These are phyloP conservation scores for Bucorvus abyssinicus DNA, from an alignment of 2,797 vertebrate genomes.

Conservation along the genomic window DNA sequence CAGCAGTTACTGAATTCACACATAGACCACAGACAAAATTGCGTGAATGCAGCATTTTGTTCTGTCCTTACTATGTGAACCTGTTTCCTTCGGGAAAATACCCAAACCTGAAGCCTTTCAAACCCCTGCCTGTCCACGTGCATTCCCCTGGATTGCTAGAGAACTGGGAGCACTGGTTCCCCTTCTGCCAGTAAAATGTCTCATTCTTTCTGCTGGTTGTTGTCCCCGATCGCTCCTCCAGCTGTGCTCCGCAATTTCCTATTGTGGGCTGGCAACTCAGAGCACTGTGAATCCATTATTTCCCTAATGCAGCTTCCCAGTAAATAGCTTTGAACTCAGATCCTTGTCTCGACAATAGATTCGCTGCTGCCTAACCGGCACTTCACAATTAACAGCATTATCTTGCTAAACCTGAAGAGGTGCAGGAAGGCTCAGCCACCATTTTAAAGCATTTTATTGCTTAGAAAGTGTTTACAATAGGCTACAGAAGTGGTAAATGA, in stretches of 20 bases:
- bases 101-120: not conserved
- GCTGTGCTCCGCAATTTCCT: not conserved
- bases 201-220: not conserved
- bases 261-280: constrained; percentile 19
- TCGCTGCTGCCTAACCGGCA: not conserved
- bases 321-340: constrained; percentile 39
- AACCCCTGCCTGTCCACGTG: not conserved
- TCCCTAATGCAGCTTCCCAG: constrained; percentile 27
- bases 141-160: not conserved
- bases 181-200: not conserved
- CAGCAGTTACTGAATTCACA: not conserved
- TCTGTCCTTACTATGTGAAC: not conserved
- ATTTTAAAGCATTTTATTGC: constrained; percentile 35
- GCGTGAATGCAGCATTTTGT: not conserved
- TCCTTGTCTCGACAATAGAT: constrained; percentile 6
- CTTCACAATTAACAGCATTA: constrained; percentile 52
- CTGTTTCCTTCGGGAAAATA: not conserved
- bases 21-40: not conserved
- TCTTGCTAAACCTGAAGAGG: constrained; percentile 46
- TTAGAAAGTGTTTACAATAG: constrained; percentile 22
- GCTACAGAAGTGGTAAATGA: not conserved
- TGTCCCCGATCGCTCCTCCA: not conserved
- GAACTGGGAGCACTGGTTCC: not conserved
- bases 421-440: not conserved
- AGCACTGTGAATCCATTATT: constrained; percentile 42